phyloP scores from a whole-genome alignment of 2,888 invertebrate species.

The Pseudococcus jackbeardsleyi region DNA sequence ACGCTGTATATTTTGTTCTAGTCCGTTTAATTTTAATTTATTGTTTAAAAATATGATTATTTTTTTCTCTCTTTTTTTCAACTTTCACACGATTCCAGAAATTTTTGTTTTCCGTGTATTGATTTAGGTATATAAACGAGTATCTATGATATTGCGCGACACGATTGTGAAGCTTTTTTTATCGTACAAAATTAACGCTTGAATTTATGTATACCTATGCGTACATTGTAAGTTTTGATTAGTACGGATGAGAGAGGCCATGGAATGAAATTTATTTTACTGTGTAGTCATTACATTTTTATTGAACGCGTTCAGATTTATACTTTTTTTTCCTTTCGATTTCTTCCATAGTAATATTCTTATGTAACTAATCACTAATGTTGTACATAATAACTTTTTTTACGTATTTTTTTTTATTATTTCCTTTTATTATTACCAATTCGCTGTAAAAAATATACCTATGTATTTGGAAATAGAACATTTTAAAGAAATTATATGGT shows the following conservation, averaged over 20 bases:
- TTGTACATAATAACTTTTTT: constrained; percentile 44
- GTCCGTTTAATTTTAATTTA: constrained; percentile 48
- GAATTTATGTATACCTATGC: not conserved
- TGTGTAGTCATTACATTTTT: not conserved
- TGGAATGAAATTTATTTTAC: not conserved
- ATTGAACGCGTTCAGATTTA: constrained; percentile 36
- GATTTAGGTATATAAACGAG: not conserved
- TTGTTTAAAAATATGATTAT: constrained; percentile 27
- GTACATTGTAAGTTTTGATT: constrained; percentile 17
- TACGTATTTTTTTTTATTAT: constrained; percentile 14
- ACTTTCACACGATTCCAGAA: not conserved
- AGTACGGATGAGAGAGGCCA: not conserved
- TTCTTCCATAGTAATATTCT: constrained; percentile 45
- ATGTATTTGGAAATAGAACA: constrained; percentile 26
- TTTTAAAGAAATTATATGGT: not conserved
- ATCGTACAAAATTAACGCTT: constrained; percentile 29
- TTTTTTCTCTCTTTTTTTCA: not conserved
- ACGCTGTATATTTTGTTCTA: constrained; percentile 40
- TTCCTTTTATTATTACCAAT: constrained; percentile 45
- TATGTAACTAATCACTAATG: constrained; percentile 13
- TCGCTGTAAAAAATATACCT: not conserved
- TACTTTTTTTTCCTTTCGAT: not conserved
- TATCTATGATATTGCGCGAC: not conserved
- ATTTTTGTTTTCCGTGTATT: constrained; percentile 9
- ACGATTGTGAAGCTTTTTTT: constrained; percentile 31